Percentiles rank a stretch among this genome's conserved stretches.
These are phyloP conservation scores for Polia nebulosa DNA, from an alignment of 2,888 invertebrate species.

Conservation along the genomic window DNA sequence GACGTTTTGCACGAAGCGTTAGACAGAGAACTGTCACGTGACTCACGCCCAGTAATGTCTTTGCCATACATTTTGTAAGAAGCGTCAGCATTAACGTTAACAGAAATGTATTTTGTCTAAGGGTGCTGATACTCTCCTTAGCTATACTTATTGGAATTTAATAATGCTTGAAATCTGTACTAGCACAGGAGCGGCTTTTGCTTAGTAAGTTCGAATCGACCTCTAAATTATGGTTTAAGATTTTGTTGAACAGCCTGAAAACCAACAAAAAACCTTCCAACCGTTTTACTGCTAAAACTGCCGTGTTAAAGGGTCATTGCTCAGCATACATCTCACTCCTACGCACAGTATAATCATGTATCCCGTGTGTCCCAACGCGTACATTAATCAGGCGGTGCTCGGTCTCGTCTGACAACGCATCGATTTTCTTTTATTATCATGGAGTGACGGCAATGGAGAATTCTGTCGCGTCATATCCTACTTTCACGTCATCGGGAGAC, in stretches of 20 bases:
- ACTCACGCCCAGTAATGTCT: too few relatives aligned
- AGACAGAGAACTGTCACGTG: too few relatives aligned
- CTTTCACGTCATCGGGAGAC: conserved; percentile 82
- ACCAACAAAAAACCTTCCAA: conserved; percentile 6
- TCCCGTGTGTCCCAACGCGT: conserved; percentile 55
- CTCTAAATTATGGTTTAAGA: not conserved
- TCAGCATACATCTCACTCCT: conserved; percentile 55
- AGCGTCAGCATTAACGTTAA: too few relatives aligned
- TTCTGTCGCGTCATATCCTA: conserved; percentile 82
- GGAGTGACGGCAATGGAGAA: conserved; percentile 56
- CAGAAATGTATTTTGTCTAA: too few relatives aligned
- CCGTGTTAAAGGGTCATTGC: conserved; percentile 38
- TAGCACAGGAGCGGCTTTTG: not conserved
- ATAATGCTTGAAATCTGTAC: not conserved
- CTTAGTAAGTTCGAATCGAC: not conserved
- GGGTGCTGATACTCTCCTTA: not conserved
- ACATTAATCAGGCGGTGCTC: conserved; percentile 61
- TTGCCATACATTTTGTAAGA: too few relatives aligned
- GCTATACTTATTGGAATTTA: not conserved
- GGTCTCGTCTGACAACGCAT: conserved; percentile 55
- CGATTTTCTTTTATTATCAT: conserved; percentile 65
- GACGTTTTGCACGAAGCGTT: too few relatives aligned
- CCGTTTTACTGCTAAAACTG: conserved; percentile 23
- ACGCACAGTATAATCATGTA: conserved; percentile 59
- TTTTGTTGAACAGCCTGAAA: conserved; percentile 1